phyloP scores from a whole-genome alignment of 2,113 vertebrate genomes.

The Hiodon tergisus region DNA sequence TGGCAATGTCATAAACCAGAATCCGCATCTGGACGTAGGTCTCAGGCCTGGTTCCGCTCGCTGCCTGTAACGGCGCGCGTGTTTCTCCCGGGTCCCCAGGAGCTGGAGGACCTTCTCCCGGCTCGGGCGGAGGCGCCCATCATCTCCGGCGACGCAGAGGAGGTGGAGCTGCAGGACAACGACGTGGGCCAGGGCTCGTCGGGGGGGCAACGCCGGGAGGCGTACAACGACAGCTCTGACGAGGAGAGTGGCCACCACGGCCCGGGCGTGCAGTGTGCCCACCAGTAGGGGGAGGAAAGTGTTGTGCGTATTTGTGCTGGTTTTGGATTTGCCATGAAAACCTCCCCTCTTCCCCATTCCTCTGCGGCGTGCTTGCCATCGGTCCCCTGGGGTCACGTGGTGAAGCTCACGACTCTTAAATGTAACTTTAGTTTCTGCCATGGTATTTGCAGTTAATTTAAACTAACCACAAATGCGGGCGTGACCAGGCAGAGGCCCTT shows the following conservation, averaged over 20 bases:
- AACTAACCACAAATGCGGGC: constrained; percentile 69
- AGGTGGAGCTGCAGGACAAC: constrained; percentile 92
- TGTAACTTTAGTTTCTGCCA: constrained; percentile 76
- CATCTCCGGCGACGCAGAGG: constrained; percentile 83
- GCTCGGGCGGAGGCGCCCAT: constrained; percentile 82
- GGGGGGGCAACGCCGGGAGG: constrained; percentile 84
- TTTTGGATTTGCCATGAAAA: constrained; percentile 10
- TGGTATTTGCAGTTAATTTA: constrained; percentile 95
- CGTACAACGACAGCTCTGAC: constrained; percentile 95
- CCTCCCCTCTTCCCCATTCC: neutral
- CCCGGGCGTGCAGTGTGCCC: constrained; percentile 95
- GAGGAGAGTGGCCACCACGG: constrained; percentile 93
- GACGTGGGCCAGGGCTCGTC: constrained; percentile 82
- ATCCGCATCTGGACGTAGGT: no score
- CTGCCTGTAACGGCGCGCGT: no score
- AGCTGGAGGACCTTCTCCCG: constrained; percentile 92
- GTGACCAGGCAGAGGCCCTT: constrained; percentile 30
- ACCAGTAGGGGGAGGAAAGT: constrained; percentile 69
- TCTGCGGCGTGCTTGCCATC: neutral
- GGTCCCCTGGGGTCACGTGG: constrained; percentile 34
- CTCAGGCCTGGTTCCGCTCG: no score
- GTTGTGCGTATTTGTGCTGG: neutral
- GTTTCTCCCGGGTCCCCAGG: constrained; percentile 55
- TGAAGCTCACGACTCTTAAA: constrained; percentile 70
- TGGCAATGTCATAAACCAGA: no score